phyloP scores from a whole-genome alignment of 1,140 invertebrate genomes.

The Bradynema listronoti region DNA sequence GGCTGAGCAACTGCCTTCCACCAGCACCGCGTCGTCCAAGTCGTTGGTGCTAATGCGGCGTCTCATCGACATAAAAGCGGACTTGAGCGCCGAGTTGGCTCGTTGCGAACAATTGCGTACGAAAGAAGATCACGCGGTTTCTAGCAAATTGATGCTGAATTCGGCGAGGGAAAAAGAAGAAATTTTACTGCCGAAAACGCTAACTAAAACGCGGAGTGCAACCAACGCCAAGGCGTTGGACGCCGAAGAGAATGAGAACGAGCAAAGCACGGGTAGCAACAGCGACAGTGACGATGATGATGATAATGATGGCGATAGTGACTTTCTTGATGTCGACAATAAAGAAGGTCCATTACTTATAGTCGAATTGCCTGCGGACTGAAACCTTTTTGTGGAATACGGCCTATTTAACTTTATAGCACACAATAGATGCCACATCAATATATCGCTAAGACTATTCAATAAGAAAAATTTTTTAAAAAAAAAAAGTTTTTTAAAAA shows the following conservation, averaged over 20 bases:
- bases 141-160: slow-evolving; percentile 4
- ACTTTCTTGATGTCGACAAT: slow-evolving; percentile 41
- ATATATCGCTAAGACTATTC: no score
- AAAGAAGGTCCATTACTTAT: slow-evolving; percentile 42
- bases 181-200: no score
- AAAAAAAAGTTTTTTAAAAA: no score
- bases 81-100: slow-evolving; percentile 23
- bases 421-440: no score
- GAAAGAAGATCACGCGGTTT: slow-evolving; percentile 12
- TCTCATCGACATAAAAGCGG: slow-evolving; percentile 23
- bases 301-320: slow-evolving; percentile 29
- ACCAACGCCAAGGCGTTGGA: not conserved
- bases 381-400: no score
- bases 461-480: no score
- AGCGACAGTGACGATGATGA: slow-evolving; percentile 12
- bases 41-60: slow-evolving; percentile 11
- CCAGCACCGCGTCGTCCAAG: no score
- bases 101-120: slow-evolving; percentile 29
- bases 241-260: not conserved
- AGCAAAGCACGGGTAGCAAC: no score
- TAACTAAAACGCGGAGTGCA: no score
- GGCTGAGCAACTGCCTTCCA: no score
- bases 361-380: no score
- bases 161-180: not conserved
- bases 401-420: no score